Evolutionary conservation across 2,888 invertebrate species (phyloP).

Genomic region (Epistrophella euchroma): DNA sequence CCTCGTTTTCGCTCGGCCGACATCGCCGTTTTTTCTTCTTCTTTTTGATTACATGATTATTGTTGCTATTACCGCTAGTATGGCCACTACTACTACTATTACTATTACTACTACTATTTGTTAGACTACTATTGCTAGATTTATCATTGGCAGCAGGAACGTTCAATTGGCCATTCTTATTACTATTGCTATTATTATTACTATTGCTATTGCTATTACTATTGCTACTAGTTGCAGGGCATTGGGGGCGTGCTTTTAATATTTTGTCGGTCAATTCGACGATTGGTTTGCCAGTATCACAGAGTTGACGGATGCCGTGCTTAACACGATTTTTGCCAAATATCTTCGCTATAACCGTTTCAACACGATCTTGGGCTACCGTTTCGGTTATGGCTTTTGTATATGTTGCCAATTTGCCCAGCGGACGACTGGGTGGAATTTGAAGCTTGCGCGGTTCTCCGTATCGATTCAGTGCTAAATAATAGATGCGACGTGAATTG

Average conservation of each 20-base stretch:
- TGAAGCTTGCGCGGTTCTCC: constrained; percentile 90
- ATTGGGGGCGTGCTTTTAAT: constrained; percentile 84
- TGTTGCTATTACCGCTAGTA: constrained; percentile 78
- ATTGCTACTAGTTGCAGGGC: constrained; percentile 79
- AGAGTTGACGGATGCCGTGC: constrained; percentile 84
- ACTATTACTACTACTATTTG: constrained; percentile 77
- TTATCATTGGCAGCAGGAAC: constrained; percentile 80
- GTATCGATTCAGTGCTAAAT: constrained; percentile 90
- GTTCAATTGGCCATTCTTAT: constrained; percentile 79
- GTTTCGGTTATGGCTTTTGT: constrained; percentile 88
- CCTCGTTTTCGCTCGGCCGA: constrained; percentile 81
- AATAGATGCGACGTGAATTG: constrained; percentile 88
- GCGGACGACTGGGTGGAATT: constrained; percentile 87
- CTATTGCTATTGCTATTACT: constrained; percentile 77
- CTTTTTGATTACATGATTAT: constrained; percentile 78
- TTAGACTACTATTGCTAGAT: constrained; percentile 77
- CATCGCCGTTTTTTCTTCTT: constrained; percentile 81
- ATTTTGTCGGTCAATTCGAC: constrained; percentile 83
- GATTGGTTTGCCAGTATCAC: constrained; percentile 84
- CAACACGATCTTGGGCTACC: constrained; percentile 85
- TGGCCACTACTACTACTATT: constrained; percentile 79
- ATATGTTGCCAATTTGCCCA: constrained; percentile 90
- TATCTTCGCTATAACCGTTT: constrained; percentile 85
- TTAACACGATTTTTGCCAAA: constrained; percentile 84
- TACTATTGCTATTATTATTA: constrained; percentile 76